phyloP scores from a whole-genome alignment of 2,888 invertebrate genomes.

The Erebia ligea region DNA sequence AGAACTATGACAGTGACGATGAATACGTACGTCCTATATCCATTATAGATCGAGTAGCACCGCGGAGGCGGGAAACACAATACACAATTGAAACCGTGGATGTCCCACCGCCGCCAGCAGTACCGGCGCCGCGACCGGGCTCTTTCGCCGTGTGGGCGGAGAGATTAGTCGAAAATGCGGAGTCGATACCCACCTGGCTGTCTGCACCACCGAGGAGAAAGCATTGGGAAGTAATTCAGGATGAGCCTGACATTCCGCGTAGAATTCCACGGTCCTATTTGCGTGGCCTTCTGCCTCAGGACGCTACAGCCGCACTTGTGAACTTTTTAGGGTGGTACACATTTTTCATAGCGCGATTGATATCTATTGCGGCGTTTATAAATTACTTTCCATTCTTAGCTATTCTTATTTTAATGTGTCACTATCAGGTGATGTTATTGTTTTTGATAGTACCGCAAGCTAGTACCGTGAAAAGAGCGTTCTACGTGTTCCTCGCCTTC shows the following conservation, averaged over 20 bases:
- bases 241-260: slow-evolving; percentile 70
- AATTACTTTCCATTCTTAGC: slow-evolving; percentile 86
- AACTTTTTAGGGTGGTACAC: slow-evolving; percentile 91
- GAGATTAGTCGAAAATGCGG: slow-evolving; percentile 81
- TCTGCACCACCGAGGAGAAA: slow-evolving; percentile 75
- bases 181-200: slow-evolving; percentile 78
- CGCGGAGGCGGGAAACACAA: slow-evolving; percentile 56
- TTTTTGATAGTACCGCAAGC: slow-evolving; percentile 87
- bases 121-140: slow-evolving; percentile 68
- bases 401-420: slow-evolving; percentile 83
- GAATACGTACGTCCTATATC: slow-evolving; percentile 68
- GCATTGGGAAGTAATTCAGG: slow-evolving; percentile 61
- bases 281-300: slow-evolving; percentile 89
- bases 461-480: slow-evolving; percentile 78
- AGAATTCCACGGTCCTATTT: slow-evolving; percentile 77
- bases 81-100: slow-evolving; percentile 71
- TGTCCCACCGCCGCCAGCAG: slow-evolving; percentile 76
- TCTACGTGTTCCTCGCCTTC: slow-evolving; percentile 88
- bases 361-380: slow-evolving; percentile 87
- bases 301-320: slow-evolving; percentile 86
- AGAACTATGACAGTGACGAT: slow-evolving; percentile 62
- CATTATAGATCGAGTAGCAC: slow-evolving; percentile 71
- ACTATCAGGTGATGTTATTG: slow-evolving; percentile 86
- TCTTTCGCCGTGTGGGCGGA: slow-evolving; percentile 76
- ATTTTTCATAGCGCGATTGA: slow-evolving; percentile 88